These are phyloP conservation scores for Drosophila infuscata DNA, from an alignment of 2,888 invertebrate genomes.

Conservation along the genomic window DNA sequence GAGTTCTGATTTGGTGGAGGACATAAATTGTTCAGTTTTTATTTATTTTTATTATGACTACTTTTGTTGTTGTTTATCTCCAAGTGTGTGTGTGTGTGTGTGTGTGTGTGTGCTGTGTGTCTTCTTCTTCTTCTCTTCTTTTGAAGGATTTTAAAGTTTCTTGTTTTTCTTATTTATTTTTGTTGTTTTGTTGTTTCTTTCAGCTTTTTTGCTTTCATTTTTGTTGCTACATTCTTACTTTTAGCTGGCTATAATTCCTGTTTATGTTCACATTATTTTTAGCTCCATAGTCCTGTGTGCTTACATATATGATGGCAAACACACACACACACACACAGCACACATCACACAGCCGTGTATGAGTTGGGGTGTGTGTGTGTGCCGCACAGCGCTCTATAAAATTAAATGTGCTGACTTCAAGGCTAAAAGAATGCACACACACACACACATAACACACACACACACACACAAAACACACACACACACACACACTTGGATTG, in stretches of 20 bases:
- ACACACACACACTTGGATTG: slow-evolving; percentile 1
- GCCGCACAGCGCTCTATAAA: slow-evolving; percentile 54
- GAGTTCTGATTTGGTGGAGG: slow-evolving; percentile 31
- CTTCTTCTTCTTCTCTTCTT: neutral
- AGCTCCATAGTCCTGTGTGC: slow-evolving; percentile 37
- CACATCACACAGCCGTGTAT: neutral
- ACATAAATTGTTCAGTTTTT: slow-evolving; percentile 68
- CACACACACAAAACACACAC: neutral
- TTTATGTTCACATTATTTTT: slow-evolving; percentile 76
- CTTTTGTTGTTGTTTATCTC: slow-evolving; percentile 55
- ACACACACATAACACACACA: neutral
- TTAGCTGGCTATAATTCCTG: slow-evolving; percentile 73
- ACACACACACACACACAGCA: neutral
- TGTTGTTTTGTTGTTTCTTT: slow-evolving; percentile 1
- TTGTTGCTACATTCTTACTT: slow-evolving; percentile 48
- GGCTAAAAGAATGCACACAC: slow-evolving; percentile 1
- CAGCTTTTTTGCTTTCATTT: slow-evolving; percentile 3
- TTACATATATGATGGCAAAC: slow-evolving; percentile 26
- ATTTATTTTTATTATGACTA: slow-evolving; percentile 77
- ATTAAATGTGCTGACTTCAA: slow-evolving; percentile 58
- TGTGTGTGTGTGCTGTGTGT: slow-evolving; percentile 1
- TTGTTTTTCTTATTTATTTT: slow-evolving; percentile 18
- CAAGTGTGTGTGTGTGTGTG: neutral
- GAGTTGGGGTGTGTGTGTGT: slow-evolving; percentile 1
- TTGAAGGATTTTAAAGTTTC: slow-evolving; percentile 48